Evolutionary conservation across 1,140 invertebrate species (phyloP).

Genomic region (Drosophila aff.): DNA sequence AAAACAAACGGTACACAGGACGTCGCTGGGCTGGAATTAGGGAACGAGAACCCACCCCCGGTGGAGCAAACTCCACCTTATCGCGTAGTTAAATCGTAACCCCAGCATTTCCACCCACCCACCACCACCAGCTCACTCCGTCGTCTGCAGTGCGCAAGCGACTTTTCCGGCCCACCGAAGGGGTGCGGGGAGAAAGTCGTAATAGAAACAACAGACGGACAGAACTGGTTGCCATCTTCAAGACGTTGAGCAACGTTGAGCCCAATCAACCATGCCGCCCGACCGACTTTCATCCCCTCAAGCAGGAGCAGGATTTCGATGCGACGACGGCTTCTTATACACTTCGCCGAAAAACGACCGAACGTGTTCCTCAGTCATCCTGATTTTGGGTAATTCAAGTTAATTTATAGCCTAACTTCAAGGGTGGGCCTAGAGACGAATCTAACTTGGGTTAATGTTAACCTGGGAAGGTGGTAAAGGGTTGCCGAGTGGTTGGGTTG

Average conservation of each 20-base stretch:
- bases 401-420: constrained; percentile 50
- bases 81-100: constrained; percentile 33
- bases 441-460: constrained; percentile 1
- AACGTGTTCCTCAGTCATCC: constrained; percentile 42
- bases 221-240: constrained; percentile 76
- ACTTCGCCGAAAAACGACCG: constrained; percentile 51
- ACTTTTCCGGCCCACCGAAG: constrained; percentile 25
- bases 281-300: constrained; percentile 72
- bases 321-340: constrained; percentile 54
- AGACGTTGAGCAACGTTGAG: constrained; percentile 39
- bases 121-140: constrained; percentile 9
- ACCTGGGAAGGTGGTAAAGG: constrained; percentile 11
- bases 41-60: constrained; percentile 28
- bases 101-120: constrained; percentile 32
- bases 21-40: constrained; percentile 13
- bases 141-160: constrained; percentile 43
- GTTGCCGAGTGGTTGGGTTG: background rate
- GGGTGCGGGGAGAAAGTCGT: constrained; percentile 10
- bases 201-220: constrained; percentile 37
- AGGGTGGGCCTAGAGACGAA: constrained; percentile 17
- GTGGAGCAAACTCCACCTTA: constrained; percentile 19
- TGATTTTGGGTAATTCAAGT: constrained; percentile 49
- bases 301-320: constrained; percentile 33
- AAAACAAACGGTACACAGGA: constrained; percentile 19
- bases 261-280: constrained; percentile 41